Evolutionary conservation across 2,797 vertebrate genomes (phyloP).

Genomic region (Argyrosomus regius): DNA sequence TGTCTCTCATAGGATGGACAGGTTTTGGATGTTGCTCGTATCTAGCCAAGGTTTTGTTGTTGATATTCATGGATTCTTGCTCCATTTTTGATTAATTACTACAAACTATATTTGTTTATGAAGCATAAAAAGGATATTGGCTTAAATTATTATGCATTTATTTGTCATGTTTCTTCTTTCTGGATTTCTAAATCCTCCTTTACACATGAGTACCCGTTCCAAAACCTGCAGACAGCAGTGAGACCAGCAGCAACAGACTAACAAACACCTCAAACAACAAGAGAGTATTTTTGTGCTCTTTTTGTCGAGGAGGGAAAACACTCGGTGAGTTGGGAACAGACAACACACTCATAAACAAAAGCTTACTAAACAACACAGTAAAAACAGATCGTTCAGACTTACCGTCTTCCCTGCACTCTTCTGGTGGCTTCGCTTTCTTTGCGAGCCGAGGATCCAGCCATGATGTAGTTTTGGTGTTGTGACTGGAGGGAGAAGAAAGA

Average conservation of each 20-base stretch:
- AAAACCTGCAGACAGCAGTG: constrained; percentile 17
- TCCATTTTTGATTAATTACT: constrained; percentile 1
- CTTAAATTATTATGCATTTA: neutral
- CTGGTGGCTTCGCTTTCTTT: constrained; percentile 98
- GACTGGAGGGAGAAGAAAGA: constrained; percentile 86
- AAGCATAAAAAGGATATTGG: constrained; percentile 5
- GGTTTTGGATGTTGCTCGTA: neutral
- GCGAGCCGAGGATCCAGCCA: constrained; percentile 99
- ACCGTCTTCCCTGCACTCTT: constrained; percentile 99
- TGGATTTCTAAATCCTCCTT: constrained; percentile 4
- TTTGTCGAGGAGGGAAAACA: constrained; percentile 32
- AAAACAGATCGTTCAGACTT: constrained; percentile 77
- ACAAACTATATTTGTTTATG: neutral
- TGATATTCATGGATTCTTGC: neutral
- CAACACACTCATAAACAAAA: constrained; percentile 39
- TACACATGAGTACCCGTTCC: neutral
- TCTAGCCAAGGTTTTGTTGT: neutral
- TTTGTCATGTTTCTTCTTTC: constrained; percentile 10
- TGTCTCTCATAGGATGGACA: neutral
- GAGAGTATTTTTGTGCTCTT: constrained; percentile 35
- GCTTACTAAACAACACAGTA: constrained; percentile 29
- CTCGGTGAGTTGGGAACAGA: constrained; percentile 32
- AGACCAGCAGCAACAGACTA: constrained; percentile 21
- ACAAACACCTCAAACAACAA: constrained; percentile 34
- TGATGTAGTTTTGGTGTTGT: constrained; percentile 99